Evolutionary conservation across 2,113 vertebrate species (phyloP).

Genomic region (Ameiurus melas): DNA sequence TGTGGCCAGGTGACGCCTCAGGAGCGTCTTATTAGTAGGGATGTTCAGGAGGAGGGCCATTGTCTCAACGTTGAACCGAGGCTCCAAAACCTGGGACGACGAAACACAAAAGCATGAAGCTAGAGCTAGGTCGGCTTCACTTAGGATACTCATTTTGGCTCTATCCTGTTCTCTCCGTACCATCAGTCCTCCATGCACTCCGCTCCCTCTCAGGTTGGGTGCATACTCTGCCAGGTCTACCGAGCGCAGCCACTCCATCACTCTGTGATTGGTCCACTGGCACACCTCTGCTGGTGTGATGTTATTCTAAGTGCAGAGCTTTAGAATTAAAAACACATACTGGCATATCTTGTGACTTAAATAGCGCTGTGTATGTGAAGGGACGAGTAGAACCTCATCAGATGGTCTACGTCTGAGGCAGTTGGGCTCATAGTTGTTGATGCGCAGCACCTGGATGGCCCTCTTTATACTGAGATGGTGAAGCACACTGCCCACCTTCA

Average conservation of each 20-base stretch:
- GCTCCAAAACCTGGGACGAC: conserved; percentile 84
- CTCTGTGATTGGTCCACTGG: conserved; percentile 96
- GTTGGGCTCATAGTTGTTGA: conserved; percentile 87
- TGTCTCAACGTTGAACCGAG: conserved; percentile 94
- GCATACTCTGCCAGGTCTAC: conserved; percentile 95
- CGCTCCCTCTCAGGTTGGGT: conserved; percentile 93
- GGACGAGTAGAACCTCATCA: conserved; percentile 75
- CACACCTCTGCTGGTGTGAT: conserved; percentile 84
- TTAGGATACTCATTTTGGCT: neutral
- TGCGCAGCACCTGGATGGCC: conserved; percentile 92
- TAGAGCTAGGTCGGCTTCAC: neutral
- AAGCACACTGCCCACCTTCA: conserved; percentile 94
- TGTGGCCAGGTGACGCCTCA: conserved; percentile 91
- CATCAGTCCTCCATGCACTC: conserved; percentile 95
- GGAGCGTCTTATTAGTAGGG: conserved; percentile 90
- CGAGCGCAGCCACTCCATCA: conserved; percentile 98
- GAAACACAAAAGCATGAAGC: neutral
- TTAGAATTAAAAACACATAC: neutral
- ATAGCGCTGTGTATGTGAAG: too few species aligned
- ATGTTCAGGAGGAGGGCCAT: conserved; percentile 96
- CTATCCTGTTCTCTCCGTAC: conserved; percentile 65
- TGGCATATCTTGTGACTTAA: neutral
- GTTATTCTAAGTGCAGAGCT: conserved; percentile 73
- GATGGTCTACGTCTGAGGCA: conserved; percentile 90
- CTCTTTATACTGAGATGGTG: conserved; percentile 97